Evolutionary conservation across 2,113 vertebrate species (phyloP).

Genomic region (Heloderma charlesbogerti): DNA sequence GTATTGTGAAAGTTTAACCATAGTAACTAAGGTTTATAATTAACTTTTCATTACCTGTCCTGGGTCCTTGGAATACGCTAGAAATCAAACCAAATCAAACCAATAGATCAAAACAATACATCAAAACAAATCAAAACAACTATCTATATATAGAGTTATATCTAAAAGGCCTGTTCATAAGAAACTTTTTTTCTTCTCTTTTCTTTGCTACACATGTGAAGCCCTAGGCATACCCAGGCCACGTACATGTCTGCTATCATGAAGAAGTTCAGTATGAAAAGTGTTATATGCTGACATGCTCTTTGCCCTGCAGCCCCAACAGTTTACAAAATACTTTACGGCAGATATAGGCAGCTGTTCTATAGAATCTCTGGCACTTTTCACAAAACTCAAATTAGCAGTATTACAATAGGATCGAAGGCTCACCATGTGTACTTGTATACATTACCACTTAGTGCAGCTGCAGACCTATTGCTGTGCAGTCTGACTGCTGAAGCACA

Average conservation of each 20-base stretch:
- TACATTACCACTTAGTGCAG: slow-evolving; percentile 43
- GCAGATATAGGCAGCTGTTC: background rate
- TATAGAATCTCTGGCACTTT: slow-evolving; percentile 15
- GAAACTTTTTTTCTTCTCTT: background rate
- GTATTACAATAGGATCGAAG: slow-evolving; percentile 41
- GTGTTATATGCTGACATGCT: background rate
- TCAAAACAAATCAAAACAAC: too few species aligned
- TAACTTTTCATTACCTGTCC: background rate
- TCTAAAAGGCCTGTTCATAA: background rate
- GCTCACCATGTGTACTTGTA: slow-evolving; percentile 36
- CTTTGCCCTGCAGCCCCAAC: background rate
- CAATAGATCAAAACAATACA: background rate
- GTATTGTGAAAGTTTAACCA: background rate
- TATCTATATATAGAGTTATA: background rate
- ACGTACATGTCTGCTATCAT: background rate
- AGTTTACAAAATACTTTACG: background rate
- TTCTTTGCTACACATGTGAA: background rate
- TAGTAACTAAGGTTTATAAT: background rate
- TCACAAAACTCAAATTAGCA: slow-evolving; percentile 21
- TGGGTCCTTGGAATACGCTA: background rate
- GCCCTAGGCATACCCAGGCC: background rate
- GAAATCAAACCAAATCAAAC: background rate
- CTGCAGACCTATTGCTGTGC: slow-evolving; percentile 33
- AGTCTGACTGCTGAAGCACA: slow-evolving; percentile 36
- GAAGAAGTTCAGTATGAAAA: background rate